Base-by-base conservation (phyloP, 2,888 invertebrate species). In the Philopedon plagiatum region DNA sequence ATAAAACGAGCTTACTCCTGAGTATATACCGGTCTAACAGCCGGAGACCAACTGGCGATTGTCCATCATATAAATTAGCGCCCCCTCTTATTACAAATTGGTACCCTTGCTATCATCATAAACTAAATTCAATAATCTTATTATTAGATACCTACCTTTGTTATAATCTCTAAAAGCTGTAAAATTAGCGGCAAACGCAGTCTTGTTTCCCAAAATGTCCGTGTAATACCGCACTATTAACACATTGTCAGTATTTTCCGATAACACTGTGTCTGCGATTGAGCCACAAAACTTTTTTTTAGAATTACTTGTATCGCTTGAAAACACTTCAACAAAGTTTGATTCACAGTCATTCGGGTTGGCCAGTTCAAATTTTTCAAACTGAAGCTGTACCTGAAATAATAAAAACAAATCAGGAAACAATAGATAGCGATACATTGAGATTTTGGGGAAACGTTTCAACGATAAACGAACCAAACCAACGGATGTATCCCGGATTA, bases 221-320 rank as follows among this genome's bases (percentile, higher is more conserved):
- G 92, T 90, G 76, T 90, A 91, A 83, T 92, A 95, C 64, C 95
- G 88, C 19, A 96, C 88, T 80, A 93, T 91, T 84, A 95, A 89
- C 11, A 91, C 86, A 82, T 93, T 92, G 54, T 75, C 73, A 26
- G 34, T 68, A 2, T 89, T 88, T 5, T 87, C 87, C 0, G 94
- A 91, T 29, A 88, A 87, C 13, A 94, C 90, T 1, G 92, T 87
- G 78, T 96, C 95, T 0, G 95, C 94, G 21, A 95, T 92, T 4
- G 95, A 94, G 0, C 96, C 95, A 82, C 96, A 96, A 85, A 94
- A 96, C 83, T 91, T 91, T 76, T 90, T 91, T 65, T 84, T 86
- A 82, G 89, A 85, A 64, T 92, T 87, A 78, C 92, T 91, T 18
- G 91, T 91, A 73, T 87, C 85, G 73, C 90, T 89, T 4, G 88